Conservation (phyloP, 2,888 invertebrate genomes). For the Branchellion lobata region DNA sequence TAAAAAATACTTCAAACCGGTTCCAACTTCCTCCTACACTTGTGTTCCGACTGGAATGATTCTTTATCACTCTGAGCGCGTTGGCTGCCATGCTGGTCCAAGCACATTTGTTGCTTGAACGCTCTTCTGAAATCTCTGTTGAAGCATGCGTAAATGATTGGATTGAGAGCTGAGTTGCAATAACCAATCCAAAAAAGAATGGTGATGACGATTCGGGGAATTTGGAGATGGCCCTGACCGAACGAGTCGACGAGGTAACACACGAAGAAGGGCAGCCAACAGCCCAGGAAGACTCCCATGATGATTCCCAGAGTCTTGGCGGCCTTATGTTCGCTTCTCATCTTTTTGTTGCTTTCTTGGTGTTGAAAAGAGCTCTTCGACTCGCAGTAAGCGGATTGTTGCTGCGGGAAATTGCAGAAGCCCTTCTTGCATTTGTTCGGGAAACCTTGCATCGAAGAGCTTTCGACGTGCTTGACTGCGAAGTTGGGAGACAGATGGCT, state of each 20-base stretch:
- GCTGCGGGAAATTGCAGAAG: neutral
- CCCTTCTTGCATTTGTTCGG: constrained; percentile 26
- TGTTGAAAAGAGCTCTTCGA: neutral
- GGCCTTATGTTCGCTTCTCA: constrained; percentile 53
- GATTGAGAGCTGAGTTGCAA: constrained; percentile 55
- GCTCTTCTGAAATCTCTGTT: constrained; percentile 55
- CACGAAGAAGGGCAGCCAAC: constrained; percentile 54
- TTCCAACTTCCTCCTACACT: neutral
- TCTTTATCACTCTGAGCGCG: neutral
- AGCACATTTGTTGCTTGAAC: constrained; percentile 49
- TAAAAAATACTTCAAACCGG: neutral
- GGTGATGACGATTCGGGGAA: constrained; percentile 52
- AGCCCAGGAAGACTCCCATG: constrained; percentile 53
- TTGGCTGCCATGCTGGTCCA: neutral
- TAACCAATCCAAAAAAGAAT: constrained; percentile 57
- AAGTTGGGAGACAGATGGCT: neutral
- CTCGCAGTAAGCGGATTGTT: constrained; percentile 10
- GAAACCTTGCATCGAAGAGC: neutral
- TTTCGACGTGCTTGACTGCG: neutral
- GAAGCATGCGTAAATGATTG: constrained; percentile 55
- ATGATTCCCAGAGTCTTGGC: constrained; percentile 53
- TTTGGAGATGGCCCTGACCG: constrained; percentile 50
- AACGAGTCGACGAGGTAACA: constrained; percentile 54
- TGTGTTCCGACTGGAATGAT: neutral
- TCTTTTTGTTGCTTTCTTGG: constrained; percentile 38